Conservation (phyloP, 2,113 vertebrate genomes). For the Macquaria australasica region DNA sequence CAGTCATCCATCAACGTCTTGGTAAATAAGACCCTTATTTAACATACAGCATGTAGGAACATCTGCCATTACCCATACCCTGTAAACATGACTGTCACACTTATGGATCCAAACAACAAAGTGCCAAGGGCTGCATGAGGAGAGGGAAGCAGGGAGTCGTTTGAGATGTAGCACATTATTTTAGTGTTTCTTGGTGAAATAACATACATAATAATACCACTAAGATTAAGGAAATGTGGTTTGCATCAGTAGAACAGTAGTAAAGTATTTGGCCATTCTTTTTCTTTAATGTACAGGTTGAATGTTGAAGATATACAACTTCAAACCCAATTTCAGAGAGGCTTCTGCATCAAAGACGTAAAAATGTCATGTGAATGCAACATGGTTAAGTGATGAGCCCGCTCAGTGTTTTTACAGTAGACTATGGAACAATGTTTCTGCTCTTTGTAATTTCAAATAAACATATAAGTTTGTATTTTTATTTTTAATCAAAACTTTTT, state of each 20-base stretch:
- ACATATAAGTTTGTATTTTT: not conserved
- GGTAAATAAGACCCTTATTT: conserved; percentile 34
- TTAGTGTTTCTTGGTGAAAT: too few relatives aligned
- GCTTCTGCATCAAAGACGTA: not conserved
- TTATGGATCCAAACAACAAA: conserved; percentile 33
- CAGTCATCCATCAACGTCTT: not conserved
- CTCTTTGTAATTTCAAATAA: not conserved
- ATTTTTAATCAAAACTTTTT: not conserved
- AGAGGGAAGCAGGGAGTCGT: not conserved
- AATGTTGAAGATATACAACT: not conserved
- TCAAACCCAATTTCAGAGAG: not conserved
- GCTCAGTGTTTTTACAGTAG: not conserved
- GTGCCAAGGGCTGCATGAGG: conserved; percentile 21
- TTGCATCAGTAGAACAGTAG: not conserved
- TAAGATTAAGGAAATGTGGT: not conserved
- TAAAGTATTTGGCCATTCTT: not conserved
- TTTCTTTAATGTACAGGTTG: not conserved
- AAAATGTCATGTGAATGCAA: too few relatives aligned
- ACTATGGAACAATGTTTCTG: not conserved
- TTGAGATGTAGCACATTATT: conserved; percentile 7
- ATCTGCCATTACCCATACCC: conserved; percentile 33
- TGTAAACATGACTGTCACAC: conserved; percentile 62
- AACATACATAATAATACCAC: too few relatives aligned
- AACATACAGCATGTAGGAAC: conserved; percentile 26
- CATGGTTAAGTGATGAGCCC: too few relatives aligned